Base-by-base conservation (phyloP, 2,888 invertebrate genomes). In the Macroteleia sp. region DNA sequence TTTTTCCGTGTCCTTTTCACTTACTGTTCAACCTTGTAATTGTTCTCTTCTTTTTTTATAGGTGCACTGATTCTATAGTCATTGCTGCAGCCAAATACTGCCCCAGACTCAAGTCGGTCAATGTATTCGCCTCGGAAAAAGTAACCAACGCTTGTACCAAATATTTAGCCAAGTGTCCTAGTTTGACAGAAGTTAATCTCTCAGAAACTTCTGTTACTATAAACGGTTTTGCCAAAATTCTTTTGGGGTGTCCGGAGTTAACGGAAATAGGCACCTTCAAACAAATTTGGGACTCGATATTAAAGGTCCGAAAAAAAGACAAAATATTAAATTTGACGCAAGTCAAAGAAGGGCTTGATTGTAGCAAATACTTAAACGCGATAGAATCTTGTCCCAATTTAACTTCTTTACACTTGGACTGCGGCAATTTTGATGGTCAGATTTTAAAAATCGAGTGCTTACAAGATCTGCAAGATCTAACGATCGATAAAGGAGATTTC, bases 11-110 rank as follows among this genome's bases (percentile, higher is more conserved):
- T n/a, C n/a, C n/a, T n/a, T n/a, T n/a, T n/a, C n/a, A n/a, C n/a
- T n/a, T n/a, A n/a, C n/a, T n/a, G n/a, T n/a, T n/a, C n/a, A n/a
- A n/a, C n/a, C n/a, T n/a, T n/a, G n/a, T n/a, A n/a, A n/a, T n/a
- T n/a, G n/a, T n/a, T n/a, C n/a, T n/a, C n/a, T n/a, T n/a, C n/a
- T n/a, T n/a, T n/a, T n/a, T n/a, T n/a, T n/a, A n/a, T n/a, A 61
- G 74, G 14, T 75, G 74, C 25, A 75, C 46, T 10, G 75, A 75
- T 28, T 46, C 67, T 25, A 67, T 67, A 14, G 28, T 75, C 9
- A 61, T 75, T 30, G 61, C 67, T 10, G 56, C 46, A n/a, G 61
- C 32, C 10, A 54, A 67, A 62, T 61, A 75, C 75, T 75, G 75
- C 67, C 75, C 75, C 41, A 61, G 14, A 56, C 67, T 75, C 61